Evolutionary conservation across 2,888 invertebrate genomes (phyloP), one percentile per base, ranked within the genome.

Genomic region (Platynereis dumerilii): DNA sequence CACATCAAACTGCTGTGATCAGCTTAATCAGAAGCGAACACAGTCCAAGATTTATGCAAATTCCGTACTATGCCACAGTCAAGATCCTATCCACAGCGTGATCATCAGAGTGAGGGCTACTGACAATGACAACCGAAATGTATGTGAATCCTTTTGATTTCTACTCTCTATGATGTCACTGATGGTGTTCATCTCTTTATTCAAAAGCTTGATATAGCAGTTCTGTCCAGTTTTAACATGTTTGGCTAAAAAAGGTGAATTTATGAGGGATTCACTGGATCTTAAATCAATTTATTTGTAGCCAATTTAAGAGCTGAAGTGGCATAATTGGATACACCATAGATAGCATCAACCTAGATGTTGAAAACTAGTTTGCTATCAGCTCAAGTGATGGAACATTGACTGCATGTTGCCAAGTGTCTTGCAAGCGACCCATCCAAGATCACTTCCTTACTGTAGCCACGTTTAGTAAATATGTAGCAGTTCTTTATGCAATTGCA

Each of bases 1-100:
- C 7, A 61, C 65, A 7, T 73, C 77, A 1, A 59, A 72, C 74
- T 3, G 74, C 80, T 15, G 68, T 65, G 1, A 63, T 82, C 10
- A 68, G 48, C 5, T 77, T 82, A 0, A 73, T 69, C n/a, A 69
- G 80, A 27, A 80, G 81, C 69, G 59, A 44, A 12, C 59, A 68
- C 26, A 56, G 54, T 7, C 74, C 78, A 7, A 61, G 57, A n/a
- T 77, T 81, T 58, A 20, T 3, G 15, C 20, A 48, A 17, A 15
- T 12, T 1, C 27, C n/a, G 22, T 71, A 69, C 68, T 62, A 60
- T 17, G 60, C 58, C 5, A 67, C 59, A 0, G 69, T 75, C 3
- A 65, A 28, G 22, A 54, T 12, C 24, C 61, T 2, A 52, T 61
- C 24, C 58, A 62, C 44, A 57, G 20, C 24, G 24, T 27, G 20